Conservation (phyloP, 2,113 vertebrate species). For the Labeo catla region DNA sequence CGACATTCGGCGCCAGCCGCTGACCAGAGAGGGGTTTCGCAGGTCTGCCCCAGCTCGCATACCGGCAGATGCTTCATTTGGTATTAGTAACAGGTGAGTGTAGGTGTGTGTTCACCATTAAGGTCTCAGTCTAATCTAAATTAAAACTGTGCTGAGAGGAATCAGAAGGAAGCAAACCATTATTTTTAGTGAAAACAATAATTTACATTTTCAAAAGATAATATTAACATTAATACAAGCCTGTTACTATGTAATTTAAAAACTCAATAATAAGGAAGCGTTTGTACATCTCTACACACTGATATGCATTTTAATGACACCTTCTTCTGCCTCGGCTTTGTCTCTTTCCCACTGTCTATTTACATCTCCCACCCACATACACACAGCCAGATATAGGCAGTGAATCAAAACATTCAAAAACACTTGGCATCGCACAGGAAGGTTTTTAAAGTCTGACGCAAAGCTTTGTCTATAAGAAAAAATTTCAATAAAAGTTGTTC, state of each 20-base stretch:
- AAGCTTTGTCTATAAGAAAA: not conserved
- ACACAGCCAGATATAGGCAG: not conserved
- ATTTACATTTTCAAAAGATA: not conserved
- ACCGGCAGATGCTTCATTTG: slow-evolving; percentile 72
- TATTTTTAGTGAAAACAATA: not conserved
- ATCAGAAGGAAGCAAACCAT: not conserved
- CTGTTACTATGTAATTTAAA: not conserved
- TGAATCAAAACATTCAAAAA: slow-evolving; percentile 1
- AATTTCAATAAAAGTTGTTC: not conserved
- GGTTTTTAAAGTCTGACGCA: not conserved
- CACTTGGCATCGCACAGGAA: not conserved
- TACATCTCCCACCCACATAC: slow-evolving; percentile 10
- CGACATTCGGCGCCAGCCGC: slow-evolving; percentile 58
- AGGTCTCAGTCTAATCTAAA: not conserved
- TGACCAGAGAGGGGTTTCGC: slow-evolving; percentile 33
- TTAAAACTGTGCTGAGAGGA: not conserved
- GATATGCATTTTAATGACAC: not conserved
- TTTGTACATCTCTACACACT: not conserved
- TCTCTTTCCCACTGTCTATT: slow-evolving; percentile 10
- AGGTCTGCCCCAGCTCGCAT: slow-evolving; percentile 24
- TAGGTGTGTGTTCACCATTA: not conserved
- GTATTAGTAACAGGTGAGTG: slow-evolving; percentile 77
- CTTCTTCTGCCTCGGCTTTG: not conserved
- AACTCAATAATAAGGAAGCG: not conserved
- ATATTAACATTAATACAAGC: not conserved